Percentiles rank a stretch among this genome's conserved stretches.
Conservation (phyloP, 2,113 vertebrate species). For the Rhodinocichla rosea region DNA sequence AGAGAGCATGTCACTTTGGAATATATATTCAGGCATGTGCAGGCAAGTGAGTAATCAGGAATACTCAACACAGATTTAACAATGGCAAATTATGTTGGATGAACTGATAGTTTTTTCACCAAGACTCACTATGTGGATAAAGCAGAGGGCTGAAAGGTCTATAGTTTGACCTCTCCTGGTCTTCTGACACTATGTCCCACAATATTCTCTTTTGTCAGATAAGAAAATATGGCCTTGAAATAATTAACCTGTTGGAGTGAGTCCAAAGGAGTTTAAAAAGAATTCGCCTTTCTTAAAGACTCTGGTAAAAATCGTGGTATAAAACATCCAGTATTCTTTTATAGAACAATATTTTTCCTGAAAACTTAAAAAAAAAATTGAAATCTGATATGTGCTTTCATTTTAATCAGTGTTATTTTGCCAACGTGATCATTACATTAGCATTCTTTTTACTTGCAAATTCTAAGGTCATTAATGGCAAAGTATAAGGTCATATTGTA, state of each 20-base stretch:
- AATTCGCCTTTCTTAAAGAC: background rate
- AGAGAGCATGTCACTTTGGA: background rate
- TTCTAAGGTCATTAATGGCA: background rate
- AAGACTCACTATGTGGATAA: background rate
- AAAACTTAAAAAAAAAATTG: background rate
- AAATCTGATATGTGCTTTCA: background rate
- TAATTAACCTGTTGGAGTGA: background rate
- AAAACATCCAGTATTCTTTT: background rate
- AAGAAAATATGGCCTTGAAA: background rate
- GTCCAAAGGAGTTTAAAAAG: background rate
- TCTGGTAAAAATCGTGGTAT: background rate
- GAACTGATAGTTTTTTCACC: background rate
- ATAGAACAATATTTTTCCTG: background rate
- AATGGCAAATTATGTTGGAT: background rate
- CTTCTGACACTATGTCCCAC: background rate
- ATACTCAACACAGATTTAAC: background rate
- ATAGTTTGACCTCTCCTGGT: background rate
- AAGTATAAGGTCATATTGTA: background rate
- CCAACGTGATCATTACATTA: background rate
- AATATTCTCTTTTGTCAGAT: background rate
- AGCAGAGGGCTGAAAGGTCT: background rate
- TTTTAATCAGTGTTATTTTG: background rate
- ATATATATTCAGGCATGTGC: background rate
- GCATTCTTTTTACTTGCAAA: constrained; percentile 9
- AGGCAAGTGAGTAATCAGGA: background rate